Evolutionary conservation across 1,140 invertebrate species (phyloP), one percentile per base, ranked within the genome.

Genomic region (Drosophila melanica): DNA sequence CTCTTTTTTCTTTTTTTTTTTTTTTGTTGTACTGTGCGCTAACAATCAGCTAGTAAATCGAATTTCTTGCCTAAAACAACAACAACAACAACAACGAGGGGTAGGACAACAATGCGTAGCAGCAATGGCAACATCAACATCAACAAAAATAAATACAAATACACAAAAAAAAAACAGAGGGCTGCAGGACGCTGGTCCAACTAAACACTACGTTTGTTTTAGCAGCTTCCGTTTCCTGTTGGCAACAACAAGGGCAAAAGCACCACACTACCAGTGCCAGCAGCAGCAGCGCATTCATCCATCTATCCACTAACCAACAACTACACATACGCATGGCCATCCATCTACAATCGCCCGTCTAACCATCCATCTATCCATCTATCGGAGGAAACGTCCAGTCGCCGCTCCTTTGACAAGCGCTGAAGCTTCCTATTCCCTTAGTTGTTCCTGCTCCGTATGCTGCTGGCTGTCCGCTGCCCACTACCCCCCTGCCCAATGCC

Each of bases 1-100:
- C 9, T 42, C 2, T 20, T 37, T 23, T 51, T 55, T 35, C 55
- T 59, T 63, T 10, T 62, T 71, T 78, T 73, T 48, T 71, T 51
- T 62, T 71, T 78, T 73, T 48, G 68, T 51, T 77, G 37, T 75
- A 14, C 20, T 51, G 42, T 65, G 47, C 68, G 79, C 84, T 87
- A 81, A 86, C 81, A 86, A 86, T 87, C 81, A 86, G 84, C 82
- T 84, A 84, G 84, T 82, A 87, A 87, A 87, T 87, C 82, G 84
- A 87, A 87, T 87, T 87, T 84, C 76, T 87, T 74, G 84, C 82
- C 82, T 87, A 87, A 89, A 84, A 87, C 73, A 89, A 87, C 79
- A 86, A 60, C 44, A 85, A 67, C 65, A 72, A 51, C 16, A 45
- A 20, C 41, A 30, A 37, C 27, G 18, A 54, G 44, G 59, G 55